phyloP scores from a whole-genome alignment of 1,140 invertebrate species.

The Bombus huntii region DNA sequence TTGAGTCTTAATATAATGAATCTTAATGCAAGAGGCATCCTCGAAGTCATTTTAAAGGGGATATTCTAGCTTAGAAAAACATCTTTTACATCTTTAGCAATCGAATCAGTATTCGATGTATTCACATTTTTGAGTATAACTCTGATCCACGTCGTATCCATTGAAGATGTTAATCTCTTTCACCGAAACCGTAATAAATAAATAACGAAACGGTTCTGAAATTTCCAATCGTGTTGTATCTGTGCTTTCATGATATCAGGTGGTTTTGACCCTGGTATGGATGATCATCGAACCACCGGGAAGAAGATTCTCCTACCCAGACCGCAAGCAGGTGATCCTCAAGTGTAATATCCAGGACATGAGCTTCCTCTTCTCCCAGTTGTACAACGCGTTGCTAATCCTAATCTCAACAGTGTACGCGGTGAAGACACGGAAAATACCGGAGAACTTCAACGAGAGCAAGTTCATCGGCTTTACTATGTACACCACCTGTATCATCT shows the following conservation, averaged over 20 bases:
- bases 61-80: no score
- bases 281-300: constrained; percentile 87
- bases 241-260: constrained; percentile 35
- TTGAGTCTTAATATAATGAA: no score
- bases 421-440: constrained; percentile 89
- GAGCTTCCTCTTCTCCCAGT: constrained; percentile 87
- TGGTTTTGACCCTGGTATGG: constrained; percentile 82
- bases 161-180: neutral
- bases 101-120: no score
- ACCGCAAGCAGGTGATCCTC: constrained; percentile 82
- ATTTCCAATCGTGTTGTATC: neutral
- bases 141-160: neutral
- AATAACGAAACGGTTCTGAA: neutral
- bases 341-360: constrained; percentile 87
- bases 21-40: no score
- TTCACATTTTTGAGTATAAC: no score
- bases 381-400: constrained; percentile 90
- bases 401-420: constrained; percentile 89
- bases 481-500: constrained; percentile 91
- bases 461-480: constrained; percentile 90
- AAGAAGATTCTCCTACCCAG: constrained; percentile 83
- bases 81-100: no score
- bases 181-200: no score
- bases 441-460: constrained; percentile 90
- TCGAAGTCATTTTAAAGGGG: no score